phyloP scores from a whole-genome alignment of 2,113 vertebrate genomes.

The Corvus cornix region DNA sequence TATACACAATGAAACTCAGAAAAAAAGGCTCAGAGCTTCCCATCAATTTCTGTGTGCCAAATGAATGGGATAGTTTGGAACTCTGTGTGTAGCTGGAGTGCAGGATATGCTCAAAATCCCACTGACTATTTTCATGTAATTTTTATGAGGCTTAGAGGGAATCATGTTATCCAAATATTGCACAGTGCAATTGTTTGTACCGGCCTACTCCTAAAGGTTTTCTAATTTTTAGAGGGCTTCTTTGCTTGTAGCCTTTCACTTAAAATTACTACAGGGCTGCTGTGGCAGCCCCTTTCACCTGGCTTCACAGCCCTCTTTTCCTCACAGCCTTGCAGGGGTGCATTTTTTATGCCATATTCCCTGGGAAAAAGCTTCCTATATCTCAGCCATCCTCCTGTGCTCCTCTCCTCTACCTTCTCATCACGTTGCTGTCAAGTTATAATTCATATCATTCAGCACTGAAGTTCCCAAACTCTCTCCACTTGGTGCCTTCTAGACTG shows the following conservation, averaged over 20 bases:
- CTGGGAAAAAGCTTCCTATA: background rate
- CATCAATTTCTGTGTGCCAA: background rate
- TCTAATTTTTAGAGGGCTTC: background rate
- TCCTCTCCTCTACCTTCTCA: background rate
- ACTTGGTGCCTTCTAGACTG: background rate
- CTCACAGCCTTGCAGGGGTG: background rate
- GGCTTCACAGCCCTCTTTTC: background rate
- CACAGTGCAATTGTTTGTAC: background rate
- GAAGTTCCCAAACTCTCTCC: background rate
- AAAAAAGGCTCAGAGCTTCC: background rate
- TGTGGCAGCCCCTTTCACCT: background rate
- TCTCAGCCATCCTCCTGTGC: background rate
- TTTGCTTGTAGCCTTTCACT: background rate
- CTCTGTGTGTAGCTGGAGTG: background rate
- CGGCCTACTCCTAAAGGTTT: background rate
- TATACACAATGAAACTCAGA: background rate
- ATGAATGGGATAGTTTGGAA: background rate
- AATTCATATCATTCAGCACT: background rate
- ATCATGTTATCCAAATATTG: background rate
- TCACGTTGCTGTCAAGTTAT: accelerated
- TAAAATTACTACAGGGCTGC: background rate
- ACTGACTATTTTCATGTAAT: background rate
- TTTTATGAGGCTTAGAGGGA: background rate
- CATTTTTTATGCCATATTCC: background rate
- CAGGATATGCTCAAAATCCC: background rate